These are phyloP conservation scores for Hypanus sabinus DNA, from an alignment of 2,113 vertebrate genomes.

Conservation along the genomic window DNA sequence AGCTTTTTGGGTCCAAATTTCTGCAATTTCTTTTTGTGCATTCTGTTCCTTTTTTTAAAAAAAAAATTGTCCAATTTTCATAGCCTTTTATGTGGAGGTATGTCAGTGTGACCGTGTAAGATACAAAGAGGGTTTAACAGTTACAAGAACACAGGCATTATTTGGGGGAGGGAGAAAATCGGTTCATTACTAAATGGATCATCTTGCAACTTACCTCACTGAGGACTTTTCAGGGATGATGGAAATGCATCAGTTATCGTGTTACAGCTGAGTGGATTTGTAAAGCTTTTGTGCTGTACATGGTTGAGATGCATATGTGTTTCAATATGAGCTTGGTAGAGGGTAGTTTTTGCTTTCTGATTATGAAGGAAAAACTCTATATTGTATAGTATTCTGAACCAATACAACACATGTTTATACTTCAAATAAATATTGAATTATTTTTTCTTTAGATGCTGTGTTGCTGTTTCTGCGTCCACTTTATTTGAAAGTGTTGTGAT, in stretches of 20 bases:
- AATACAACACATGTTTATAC: constrained; percentile 96
- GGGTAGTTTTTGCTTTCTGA: constrained; percentile 77
- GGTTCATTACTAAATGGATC: constrained; percentile 48
- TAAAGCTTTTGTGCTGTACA: constrained; percentile 77
- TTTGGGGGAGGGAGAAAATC: constrained; percentile 24
- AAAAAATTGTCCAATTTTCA: constrained; percentile 50
- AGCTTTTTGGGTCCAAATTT: constrained; percentile 32
- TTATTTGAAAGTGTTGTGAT: constrained; percentile 29
- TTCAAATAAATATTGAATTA: constrained; percentile 97
- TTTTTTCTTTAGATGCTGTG: constrained; percentile 84
- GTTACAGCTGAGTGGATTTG: constrained; percentile 75
- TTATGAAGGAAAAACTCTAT: constrained; percentile 80
- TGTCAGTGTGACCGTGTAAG: constrained; percentile 53
- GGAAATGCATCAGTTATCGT: constrained; percentile 77
- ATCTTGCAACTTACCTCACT: constrained; percentile 81
- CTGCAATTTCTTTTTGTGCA: constrained; percentile 31
- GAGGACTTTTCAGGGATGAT: constrained; percentile 93
- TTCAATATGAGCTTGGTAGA: constrained; percentile 71
- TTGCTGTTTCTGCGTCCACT: constrained; percentile 46
- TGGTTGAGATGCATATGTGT: constrained; percentile 70
- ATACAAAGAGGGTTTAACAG: constrained; percentile 32
- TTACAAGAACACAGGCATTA: constrained; percentile 28
- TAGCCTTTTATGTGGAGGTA: constrained; percentile 47
- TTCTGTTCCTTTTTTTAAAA: constrained; percentile 45
- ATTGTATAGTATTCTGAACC: constrained; percentile 75